Conservation (phyloP, 2,888 invertebrate genomes). For the Dimorphilus gyrociliatus region DNA sequence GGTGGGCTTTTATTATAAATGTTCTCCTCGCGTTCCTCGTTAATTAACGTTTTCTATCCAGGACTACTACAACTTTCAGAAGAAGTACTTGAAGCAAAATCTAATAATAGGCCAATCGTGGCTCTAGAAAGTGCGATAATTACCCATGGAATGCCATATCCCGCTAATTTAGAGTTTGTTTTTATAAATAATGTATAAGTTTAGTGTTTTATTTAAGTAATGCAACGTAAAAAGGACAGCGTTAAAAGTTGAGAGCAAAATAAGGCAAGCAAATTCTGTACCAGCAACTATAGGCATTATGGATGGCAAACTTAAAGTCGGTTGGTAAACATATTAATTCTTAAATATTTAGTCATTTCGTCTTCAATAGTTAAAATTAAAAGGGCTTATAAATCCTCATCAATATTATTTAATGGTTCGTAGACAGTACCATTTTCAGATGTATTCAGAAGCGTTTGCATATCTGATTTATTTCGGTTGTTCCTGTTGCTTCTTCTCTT, state of each 20-base stretch:
- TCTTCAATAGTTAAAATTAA: neutral
- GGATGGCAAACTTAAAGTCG: slow-evolving; percentile 63
- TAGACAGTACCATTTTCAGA: too few relatives aligned
- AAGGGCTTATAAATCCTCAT: too few relatives aligned
- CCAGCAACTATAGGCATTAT: slow-evolving; percentile 87
- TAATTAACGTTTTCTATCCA: too few relatives aligned
- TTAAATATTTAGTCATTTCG: neutral
- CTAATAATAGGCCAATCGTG: slow-evolving; percentile 55
- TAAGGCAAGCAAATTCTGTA: slow-evolving; percentile 52
- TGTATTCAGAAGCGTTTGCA: too few relatives aligned
- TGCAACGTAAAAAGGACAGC: slow-evolving; percentile 54
- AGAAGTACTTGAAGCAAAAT: slow-evolving; percentile 49
- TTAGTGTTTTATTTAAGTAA: neutral
- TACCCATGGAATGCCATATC: slow-evolving; percentile 93
- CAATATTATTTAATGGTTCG: too few relatives aligned
- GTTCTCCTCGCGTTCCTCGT: too few relatives aligned
- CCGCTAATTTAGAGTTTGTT: slow-evolving; percentile 61
- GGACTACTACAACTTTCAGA: slow-evolving; percentile 16
- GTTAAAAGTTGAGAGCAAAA: slow-evolving; percentile 56
- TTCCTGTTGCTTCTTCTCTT: too few relatives aligned
- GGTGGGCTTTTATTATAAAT: too few relatives aligned
- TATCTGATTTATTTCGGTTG: too few relatives aligned
- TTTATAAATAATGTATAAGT: neutral
- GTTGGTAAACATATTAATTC: slow-evolving; percentile 32
- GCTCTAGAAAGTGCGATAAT: slow-evolving; percentile 94